Percentiles rank a stretch among this genome's conserved stretches.
phyloP scores from a whole-genome alignment of 2,113 vertebrate genomes.

The Nanorana parkeri region DNA sequence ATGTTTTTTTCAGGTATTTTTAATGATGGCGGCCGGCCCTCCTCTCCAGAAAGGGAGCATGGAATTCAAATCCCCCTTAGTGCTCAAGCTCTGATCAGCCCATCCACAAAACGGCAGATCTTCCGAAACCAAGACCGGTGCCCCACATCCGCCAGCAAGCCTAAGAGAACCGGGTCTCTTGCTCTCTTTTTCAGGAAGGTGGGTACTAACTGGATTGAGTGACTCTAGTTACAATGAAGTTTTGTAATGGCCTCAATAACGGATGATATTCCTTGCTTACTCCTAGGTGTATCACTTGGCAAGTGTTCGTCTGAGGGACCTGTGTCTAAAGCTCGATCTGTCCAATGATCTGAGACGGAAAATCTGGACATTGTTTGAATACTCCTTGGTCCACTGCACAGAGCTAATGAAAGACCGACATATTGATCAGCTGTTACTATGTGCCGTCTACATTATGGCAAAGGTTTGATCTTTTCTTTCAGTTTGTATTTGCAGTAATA shows the following conservation, averaged over 20 bases:
- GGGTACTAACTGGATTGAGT: not conserved
- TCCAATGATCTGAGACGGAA: conserved; percentile 88
- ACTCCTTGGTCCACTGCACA: conserved; percentile 84
- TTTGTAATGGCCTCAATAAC: not conserved
- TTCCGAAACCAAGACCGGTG: conserved; percentile 63
- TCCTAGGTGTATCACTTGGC: conserved; percentile 93
- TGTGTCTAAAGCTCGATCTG: conserved; percentile 90
- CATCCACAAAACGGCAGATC: conserved; percentile 63
- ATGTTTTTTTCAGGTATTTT: conserved; percentile 72
- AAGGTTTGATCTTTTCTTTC: conserved; percentile 73
- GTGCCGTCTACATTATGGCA: conserved; percentile 92
- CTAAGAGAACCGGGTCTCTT: conserved; percentile 88
- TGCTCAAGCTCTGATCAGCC: conserved; percentile 80
- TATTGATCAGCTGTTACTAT: conserved; percentile 94
- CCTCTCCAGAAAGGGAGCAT: conserved; percentile 72
- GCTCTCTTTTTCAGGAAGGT: conserved; percentile 98
- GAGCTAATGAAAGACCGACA: conserved; percentile 92
- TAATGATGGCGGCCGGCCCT: conserved; percentile 77
- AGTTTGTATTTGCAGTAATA: too few relatives aligned
- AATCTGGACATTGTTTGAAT: conserved; percentile 97
- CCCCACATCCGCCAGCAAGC: conserved; percentile 67
- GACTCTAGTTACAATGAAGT: too few relatives aligned
- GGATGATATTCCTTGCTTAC: not conserved
- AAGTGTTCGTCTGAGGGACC: conserved; percentile 90
- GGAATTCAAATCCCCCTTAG: conserved; percentile 63